These are phyloP conservation scores for Microctenopoma stevenorrisi DNA, from an alignment of 2,797 vertebrate species.

Conservation along the genomic window DNA sequence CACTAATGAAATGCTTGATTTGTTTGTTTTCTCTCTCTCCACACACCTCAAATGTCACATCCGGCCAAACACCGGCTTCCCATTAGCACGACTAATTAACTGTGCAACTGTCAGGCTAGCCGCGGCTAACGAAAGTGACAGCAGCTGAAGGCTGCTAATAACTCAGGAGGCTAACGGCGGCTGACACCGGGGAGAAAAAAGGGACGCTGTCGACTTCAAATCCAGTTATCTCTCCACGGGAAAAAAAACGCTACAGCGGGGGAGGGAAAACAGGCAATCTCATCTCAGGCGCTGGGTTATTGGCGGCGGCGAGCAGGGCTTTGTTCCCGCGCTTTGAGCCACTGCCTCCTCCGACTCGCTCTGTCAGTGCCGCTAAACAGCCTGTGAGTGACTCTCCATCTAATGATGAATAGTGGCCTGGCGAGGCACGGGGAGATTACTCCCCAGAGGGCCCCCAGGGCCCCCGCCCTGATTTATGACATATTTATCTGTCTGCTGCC, in stretches of 20 bases:
- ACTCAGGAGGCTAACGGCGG: conserved; percentile 89
- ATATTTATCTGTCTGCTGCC: conserved; percentile 91
- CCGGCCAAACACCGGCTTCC: conserved; percentile 88
- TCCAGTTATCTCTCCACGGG: conserved; percentile 87
- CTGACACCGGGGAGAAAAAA: conserved; percentile 86
- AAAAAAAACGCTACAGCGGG: background rate
- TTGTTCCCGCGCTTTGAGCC: conserved; percentile 79
- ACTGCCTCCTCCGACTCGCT: conserved; percentile 62
- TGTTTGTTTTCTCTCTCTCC: conserved; percentile 71
- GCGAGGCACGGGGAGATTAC: conserved; percentile 87
- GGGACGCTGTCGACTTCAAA: conserved; percentile 92
- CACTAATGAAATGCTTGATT: conserved; percentile 78
- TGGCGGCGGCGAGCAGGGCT: conserved; percentile 80
- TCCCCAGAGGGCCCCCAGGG: conserved; percentile 86
- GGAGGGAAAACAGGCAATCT: conserved; percentile 61
- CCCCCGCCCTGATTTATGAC: conserved; percentile 88
- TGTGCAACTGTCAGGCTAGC: conserved; percentile 80
- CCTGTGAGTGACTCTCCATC: conserved; percentile 86
- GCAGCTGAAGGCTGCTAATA: conserved; percentile 91
- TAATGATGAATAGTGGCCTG: conserved; percentile 89
- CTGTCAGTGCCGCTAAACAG: conserved; percentile 82
- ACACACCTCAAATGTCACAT: conserved; percentile 79
- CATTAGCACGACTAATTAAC: conserved; percentile 85
- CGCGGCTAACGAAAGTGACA: conserved; percentile 88
- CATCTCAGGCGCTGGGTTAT: conserved; percentile 83